These are phyloP conservation scores for Drusus annulatus DNA, from an alignment of 1,140 invertebrate species.

Conservation along the genomic window DNA sequence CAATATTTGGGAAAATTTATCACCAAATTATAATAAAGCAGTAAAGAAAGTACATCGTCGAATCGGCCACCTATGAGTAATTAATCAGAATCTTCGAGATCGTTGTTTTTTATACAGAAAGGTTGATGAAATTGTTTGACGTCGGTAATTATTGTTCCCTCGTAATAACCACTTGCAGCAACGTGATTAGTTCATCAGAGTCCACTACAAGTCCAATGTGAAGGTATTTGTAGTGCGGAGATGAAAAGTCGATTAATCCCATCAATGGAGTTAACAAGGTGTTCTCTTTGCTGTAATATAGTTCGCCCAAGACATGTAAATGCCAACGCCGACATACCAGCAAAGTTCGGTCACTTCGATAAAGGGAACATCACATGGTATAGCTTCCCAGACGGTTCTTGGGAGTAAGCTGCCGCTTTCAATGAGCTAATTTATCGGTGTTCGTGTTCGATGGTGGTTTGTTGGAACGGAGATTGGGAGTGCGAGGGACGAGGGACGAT, in stretches of 20 bases:
- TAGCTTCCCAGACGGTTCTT: background rate
- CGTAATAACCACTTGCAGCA: slow-evolving; percentile 21
- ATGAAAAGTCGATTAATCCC: slow-evolving; percentile 46
- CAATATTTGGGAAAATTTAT: too few relatives aligned
- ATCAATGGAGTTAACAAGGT: slow-evolving; percentile 45
- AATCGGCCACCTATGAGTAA: slow-evolving; percentile 9
- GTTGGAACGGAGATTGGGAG: slow-evolving; percentile 26
- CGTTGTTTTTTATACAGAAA: background rate
- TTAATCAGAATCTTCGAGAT: background rate
- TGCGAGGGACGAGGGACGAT: slow-evolving; percentile 39
- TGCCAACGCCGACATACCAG: background rate
- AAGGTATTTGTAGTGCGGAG: slow-evolving; percentile 32
- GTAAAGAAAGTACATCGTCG: background rate
- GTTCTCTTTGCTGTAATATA: slow-evolving; percentile 35
- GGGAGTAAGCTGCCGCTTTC: background rate
- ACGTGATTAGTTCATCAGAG: slow-evolving; percentile 27
- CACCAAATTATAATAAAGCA: background rate
- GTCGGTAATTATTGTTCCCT: slow-evolving; percentile 17
- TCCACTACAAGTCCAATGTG: background rate
- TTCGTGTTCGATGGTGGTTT: background rate
- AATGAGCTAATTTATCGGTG: slow-evolving; percentile 2
- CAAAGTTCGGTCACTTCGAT: background rate
- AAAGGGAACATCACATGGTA: background rate
- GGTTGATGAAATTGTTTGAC: slow-evolving; percentile 26
- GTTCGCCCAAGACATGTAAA: background rate